These are phyloP conservation scores for Salticus scenicus DNA, from an alignment of 2,888 invertebrate species.

Conservation along the genomic window DNA sequence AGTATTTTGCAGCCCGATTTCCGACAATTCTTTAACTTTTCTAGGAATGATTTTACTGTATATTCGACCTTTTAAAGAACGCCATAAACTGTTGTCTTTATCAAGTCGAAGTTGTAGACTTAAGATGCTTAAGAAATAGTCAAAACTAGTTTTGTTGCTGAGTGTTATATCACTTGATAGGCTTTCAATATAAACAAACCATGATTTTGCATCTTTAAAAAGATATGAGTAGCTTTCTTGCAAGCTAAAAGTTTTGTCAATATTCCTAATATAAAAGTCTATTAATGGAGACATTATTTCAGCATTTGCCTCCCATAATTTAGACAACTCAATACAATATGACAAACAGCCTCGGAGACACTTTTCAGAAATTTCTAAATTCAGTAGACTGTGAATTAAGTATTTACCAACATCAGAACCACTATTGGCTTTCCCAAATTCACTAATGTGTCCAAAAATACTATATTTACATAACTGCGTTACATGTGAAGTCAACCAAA, in stretches of 20 bases:
- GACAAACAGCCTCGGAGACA: slow-evolving; percentile 24
- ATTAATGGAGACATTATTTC: slow-evolving; percentile 44
- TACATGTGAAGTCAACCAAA: slow-evolving; percentile 56
- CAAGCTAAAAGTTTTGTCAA: slow-evolving; percentile 38
- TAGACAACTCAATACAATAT: slow-evolving; percentile 24
- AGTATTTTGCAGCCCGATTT: slow-evolving; percentile 53
- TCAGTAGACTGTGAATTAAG: slow-evolving; percentile 26
- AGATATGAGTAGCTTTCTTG: slow-evolving; percentile 31
- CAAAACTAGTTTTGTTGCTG: slow-evolving; percentile 33
- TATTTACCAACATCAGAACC: slow-evolving; percentile 30
- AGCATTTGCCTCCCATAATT: slow-evolving; percentile 44
- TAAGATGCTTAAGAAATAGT: slow-evolving; percentile 43
- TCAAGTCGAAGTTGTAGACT: slow-evolving; percentile 24
- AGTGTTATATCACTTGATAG: not conserved
- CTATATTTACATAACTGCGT: slow-evolving; percentile 45
- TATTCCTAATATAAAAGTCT: slow-evolving; percentile 54
- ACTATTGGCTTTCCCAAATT: slow-evolving; percentile 18
- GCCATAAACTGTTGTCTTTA: slow-evolving; percentile 23
- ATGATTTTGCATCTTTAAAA: slow-evolving; percentile 18
- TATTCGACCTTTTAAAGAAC: slow-evolving; percentile 48
- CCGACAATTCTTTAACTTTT: slow-evolving; percentile 51
- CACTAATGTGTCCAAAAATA: not conserved
- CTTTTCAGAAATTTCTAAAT: slow-evolving; percentile 10
- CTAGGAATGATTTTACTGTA: slow-evolving; percentile 48
- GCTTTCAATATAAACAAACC: slow-evolving; percentile 33